phyloP scores from a whole-genome alignment of 30 jellyfish, hydroid and myxozoan species.

The Catostylus mosaicus region DNA sequence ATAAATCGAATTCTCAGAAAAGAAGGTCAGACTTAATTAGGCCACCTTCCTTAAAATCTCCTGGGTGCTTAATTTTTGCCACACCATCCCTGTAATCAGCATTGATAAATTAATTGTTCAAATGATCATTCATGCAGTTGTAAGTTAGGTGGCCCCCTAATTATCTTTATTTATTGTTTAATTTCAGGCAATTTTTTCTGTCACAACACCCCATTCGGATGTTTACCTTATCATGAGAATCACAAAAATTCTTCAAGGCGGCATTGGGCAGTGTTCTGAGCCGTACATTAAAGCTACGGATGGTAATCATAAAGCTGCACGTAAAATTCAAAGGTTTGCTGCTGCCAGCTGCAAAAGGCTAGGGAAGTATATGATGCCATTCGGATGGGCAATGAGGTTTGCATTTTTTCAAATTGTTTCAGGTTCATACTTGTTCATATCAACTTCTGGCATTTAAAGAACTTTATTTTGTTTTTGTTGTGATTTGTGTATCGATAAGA shows the following conservation, averaged over 20 bases:
- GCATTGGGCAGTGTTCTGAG: slow-evolving; percentile 96
- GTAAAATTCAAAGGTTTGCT: slow-evolving; percentile 75
- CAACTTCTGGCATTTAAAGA: not conserved
- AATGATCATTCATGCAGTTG: no score
- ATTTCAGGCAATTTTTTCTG: slow-evolving; percentile 92
- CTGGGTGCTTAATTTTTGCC: no score
- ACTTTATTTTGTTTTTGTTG: no score
- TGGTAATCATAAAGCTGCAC: slow-evolving; percentile 78
- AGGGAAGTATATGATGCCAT: slow-evolving; percentile 93
- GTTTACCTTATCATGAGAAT: slow-evolving; percentile 87
- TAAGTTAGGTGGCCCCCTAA: no score
- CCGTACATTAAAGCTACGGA: slow-evolving; percentile 95
- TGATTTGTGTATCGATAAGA: no score
- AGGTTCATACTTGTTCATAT: no score
- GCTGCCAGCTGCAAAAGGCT: slow-evolving; percentile 81
- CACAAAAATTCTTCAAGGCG: slow-evolving; percentile 95
- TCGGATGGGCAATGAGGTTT: slow-evolving; percentile 99
- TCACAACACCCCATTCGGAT: slow-evolving; percentile 90
- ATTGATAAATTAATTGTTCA: no score
- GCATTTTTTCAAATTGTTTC: no score
- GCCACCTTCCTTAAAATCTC: no score
- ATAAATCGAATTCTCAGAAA: no score
- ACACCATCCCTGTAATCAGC: no score
- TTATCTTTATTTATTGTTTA: not conserved
- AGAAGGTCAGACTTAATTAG: no score